Conservation (phyloP, 2,797 vertebrate genomes). For the Lithobates pipiens region DNA sequence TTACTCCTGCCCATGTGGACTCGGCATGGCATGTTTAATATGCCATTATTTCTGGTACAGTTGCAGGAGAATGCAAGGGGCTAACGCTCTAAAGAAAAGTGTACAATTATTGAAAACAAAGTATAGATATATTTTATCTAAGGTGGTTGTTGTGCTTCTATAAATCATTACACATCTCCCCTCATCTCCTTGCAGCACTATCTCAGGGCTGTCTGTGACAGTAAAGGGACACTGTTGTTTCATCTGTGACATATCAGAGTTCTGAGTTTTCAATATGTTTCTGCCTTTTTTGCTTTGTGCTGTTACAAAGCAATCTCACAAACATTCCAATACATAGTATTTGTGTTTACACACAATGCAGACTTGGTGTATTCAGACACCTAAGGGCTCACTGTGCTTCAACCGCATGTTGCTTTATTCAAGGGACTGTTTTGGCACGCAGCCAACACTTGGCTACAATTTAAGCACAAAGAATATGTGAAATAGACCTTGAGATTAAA, state of each 20-base stretch:
- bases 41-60: conserved; percentile 4
- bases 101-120: conserved; percentile 11
- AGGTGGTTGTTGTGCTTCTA: conserved; percentile 8
- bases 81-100: conserved; percentile 9
- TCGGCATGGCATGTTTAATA: conserved; percentile 4
- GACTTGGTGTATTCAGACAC: conserved; percentile 40
- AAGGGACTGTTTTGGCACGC: neutral
- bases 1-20: conserved; percentile 29
- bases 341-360: conserved; percentile 26
- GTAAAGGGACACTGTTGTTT: conserved; percentile 37
- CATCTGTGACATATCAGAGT: conserved; percentile 19
- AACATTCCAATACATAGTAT: conserved; percentile 1
- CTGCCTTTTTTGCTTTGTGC: conserved; percentile 45
- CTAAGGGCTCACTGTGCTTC: conserved; percentile 47
- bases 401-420: conserved; percentile 1
- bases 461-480: neutral
- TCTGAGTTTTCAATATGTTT: conserved; percentile 16
- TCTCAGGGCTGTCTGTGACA: conserved; percentile 56
- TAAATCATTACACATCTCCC: neutral
- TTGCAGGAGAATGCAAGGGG: neutral
- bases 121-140: conserved; percentile 29
- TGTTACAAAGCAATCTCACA: conserved; percentile 9
- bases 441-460: neutral
- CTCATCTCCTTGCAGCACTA: conserved; percentile 23
- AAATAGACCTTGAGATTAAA: conserved; percentile 4